Base-by-base conservation (phyloP, 2,888 invertebrate genomes). In the Cheiracanthium punctorium region DNA sequence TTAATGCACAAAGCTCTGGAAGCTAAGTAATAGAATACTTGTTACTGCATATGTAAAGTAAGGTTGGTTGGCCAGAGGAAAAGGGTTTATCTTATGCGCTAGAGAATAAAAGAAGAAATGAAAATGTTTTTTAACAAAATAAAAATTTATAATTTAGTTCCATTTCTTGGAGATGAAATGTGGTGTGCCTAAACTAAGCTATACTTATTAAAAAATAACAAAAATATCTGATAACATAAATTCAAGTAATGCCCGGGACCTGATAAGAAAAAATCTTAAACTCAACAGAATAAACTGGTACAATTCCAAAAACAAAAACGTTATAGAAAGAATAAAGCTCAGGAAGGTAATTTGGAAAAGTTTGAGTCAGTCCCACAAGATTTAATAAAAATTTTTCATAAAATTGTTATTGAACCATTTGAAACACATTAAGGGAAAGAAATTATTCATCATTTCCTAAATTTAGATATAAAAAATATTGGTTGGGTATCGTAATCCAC, bases 261-360 rank as follows among this genome's bases (percentile, higher is more conserved):
- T 33, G 33, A 74, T n/a, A 58, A 24, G 33, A 58, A 74, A 58
- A 58, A 58, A 58, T 64, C 32, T 64, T 74, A 74, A 74, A 64
- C 32, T 74, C 64, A 74, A 74, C 24, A 52, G 64, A n/a, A 7
- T 58, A 74, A 58, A 58, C 30, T 74, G 73, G 48, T 58, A 10
- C 48, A 14, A 58, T 74, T 74, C 24, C 24, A 32, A 58, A 74
- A 74, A 74, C 33, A 33, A 70, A 32, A 12, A 32, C 4, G 32
- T 37, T 70, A 4, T 24, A n/a, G n/a, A 10, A 70, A 33, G 32
- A 70, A 32, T 32, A 70, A 70, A 70, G 70, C 30, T 32, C 30
- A 70, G 28, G 64, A 64, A 64, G 64, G 28, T 14, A 64, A 28
- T 24, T 64, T 64, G n/a, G 20, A 64, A 64, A 64, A 64, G 20